Conservation (phyloP, 1,140 invertebrate species). For the Drepana arcuata region DNA sequence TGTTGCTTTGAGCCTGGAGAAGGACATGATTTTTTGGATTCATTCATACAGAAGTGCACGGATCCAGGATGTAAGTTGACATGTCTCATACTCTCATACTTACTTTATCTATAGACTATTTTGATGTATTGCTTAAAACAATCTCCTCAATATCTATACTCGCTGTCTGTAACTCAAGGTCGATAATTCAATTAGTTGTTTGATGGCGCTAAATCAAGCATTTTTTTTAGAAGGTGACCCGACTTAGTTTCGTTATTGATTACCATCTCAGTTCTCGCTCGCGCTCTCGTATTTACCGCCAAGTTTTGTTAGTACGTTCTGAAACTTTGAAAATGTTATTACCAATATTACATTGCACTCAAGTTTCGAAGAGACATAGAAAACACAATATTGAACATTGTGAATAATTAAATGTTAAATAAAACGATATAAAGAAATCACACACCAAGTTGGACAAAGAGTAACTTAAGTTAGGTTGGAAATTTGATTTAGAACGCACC, state of each 20-base stretch:
- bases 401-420: no score
- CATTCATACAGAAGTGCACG: slow-evolving; percentile 82
- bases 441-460: no score
- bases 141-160: background rate
- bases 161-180: background rate
- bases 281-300: slow-evolving; percentile 18
- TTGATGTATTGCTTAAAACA: no score
- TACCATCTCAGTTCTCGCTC: no score
- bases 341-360: no score
- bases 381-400: no score
- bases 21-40: slow-evolving; percentile 80
- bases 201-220: background rate
- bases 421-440: no score
- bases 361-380: no score
- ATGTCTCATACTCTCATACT: slow-evolving; percentile 2
- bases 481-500: no score
- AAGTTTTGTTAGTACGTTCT: no score
- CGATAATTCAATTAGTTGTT: slow-evolving; percentile 8
- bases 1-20: slow-evolving; percentile 84
- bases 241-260: slow-evolving; percentile 15
- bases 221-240: background rate
- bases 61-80: slow-evolving; percentile 86
- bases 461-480: no score
- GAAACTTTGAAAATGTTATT: no score
- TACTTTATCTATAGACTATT: background rate